These are phyloP conservation scores for Girardia tigrina DNA, from an alignment of 2,888 invertebrate species.

Conservation along the genomic window DNA sequence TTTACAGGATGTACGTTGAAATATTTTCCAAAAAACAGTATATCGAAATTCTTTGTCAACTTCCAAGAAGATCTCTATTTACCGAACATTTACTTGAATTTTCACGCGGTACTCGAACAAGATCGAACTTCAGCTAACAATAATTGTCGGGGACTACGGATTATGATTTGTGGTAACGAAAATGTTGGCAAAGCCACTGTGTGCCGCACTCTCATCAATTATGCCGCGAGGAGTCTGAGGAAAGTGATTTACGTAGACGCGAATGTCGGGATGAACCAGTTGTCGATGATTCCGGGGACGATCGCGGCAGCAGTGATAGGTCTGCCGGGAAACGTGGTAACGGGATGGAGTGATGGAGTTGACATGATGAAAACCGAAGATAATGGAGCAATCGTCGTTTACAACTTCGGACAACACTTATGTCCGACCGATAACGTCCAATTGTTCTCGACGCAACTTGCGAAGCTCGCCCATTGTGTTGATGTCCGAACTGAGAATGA, in stretches of 20 bases:
- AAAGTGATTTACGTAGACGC: conserved; percentile 34
- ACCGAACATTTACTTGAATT: conserved; percentile 28
- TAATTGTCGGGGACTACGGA: conserved; percentile 31
- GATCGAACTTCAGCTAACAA: conserved; percentile 8
- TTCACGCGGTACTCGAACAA: conserved; percentile 32
- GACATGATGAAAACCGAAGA: no score
- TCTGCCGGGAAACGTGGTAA: conserved; percentile 33
- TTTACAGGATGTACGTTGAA: no score
- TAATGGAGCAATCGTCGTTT: no score
- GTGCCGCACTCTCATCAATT: conserved; percentile 30
- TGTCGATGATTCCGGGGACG: conserved; percentile 29
- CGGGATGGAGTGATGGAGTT: conserved; percentile 32
- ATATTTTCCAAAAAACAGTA: no score
- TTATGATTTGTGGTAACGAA: conserved; percentile 34
- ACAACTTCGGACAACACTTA: conserved; percentile 26
- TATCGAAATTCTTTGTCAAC: neutral
- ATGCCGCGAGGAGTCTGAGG: neutral
- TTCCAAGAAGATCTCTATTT: conserved; percentile 30
- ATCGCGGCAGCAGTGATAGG: conserved; percentile 27
- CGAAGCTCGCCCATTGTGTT: conserved; percentile 26
- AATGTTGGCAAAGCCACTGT: conserved; percentile 34
- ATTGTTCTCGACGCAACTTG: conserved; percentile 24
- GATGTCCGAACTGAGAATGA: conserved; percentile 33
- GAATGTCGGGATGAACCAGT: conserved; percentile 34
- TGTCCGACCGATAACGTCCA: conserved; percentile 35